Conservation (phyloP, 2,113 vertebrate species). For the Phyllopteryx taeniolatus region DNA sequence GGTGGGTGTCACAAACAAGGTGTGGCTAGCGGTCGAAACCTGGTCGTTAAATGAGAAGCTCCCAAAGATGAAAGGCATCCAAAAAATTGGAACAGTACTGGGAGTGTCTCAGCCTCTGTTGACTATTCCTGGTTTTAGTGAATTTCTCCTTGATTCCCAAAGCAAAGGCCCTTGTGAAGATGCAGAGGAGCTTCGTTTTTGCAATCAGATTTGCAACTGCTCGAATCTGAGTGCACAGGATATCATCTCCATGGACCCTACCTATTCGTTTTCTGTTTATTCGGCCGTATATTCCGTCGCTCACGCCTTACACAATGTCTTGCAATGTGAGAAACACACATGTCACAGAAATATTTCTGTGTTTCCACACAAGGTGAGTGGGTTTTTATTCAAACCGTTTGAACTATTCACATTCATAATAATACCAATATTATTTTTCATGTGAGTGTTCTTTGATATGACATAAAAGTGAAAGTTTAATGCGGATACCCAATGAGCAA, state of each 20-base stretch:
- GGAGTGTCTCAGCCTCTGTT: constrained; percentile 66
- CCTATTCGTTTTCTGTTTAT: constrained; percentile 70
- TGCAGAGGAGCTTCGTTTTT: not conserved
- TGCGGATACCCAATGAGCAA: too few relatives aligned
- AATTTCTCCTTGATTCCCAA: constrained; percentile 51
- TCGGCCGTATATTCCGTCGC: constrained; percentile 76
- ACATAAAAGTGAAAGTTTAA: not conserved
- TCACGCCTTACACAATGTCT: constrained; percentile 70
- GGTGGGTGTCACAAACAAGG: constrained; percentile 70
- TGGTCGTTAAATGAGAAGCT: constrained; percentile 70
- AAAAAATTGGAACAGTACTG: constrained; percentile 69
- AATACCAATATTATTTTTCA: not conserved
- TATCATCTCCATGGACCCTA: constrained; percentile 13
- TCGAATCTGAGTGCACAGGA: accelerated
- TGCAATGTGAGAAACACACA: constrained; percentile 65
- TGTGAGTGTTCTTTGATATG: not conserved
- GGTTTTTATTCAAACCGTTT: not conserved
- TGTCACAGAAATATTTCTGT: constrained; percentile 63
- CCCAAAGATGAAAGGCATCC: constrained; percentile 60
- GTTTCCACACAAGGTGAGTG: constrained; percentile 43
- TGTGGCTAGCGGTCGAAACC: constrained; percentile 80
- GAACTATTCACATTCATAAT: not conserved
- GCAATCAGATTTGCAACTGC: constrained; percentile 71
- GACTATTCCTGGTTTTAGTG: constrained; percentile 59
- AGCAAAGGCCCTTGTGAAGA: not conserved